Conservation (phyloP, 2,113 vertebrate genomes). For the Amblyornis subalaris region DNA sequence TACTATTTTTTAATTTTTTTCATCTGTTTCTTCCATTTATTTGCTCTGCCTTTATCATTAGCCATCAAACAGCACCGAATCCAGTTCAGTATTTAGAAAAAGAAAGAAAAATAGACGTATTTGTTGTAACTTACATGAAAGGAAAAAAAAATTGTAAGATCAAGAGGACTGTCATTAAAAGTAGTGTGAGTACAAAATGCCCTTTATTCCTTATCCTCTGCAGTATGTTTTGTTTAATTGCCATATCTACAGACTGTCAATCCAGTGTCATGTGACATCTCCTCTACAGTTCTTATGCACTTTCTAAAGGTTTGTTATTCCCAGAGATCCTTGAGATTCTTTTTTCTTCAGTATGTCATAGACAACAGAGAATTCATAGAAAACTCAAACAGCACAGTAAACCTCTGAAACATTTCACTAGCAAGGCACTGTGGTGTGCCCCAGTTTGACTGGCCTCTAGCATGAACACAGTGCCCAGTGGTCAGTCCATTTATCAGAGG, state of each 20-base stretch:
- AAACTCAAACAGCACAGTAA: neutral
- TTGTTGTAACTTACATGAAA: neutral
- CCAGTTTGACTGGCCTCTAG: neutral
- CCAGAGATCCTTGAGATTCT: neutral
- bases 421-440: neutral
- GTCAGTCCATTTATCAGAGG: neutral
- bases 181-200: neutral
- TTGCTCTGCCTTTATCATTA: neutral
- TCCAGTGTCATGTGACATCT: neutral
- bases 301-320: neutral
- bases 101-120: neutral
- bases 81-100: neutral
- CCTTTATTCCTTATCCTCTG: neutral
- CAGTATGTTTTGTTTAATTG: neutral
- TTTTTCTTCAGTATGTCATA: neutral
- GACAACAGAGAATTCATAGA: neutral
- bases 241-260: neutral
- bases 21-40: neutral
- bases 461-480: neutral
- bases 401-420: neutral
- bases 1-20: fast-evolving
- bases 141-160: neutral
- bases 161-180: neutral
- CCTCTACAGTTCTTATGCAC: neutral
- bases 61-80: neutral